Base-by-base conservation (phyloP, 2,888 invertebrate genomes). In the Embidobia sp. region DNA sequence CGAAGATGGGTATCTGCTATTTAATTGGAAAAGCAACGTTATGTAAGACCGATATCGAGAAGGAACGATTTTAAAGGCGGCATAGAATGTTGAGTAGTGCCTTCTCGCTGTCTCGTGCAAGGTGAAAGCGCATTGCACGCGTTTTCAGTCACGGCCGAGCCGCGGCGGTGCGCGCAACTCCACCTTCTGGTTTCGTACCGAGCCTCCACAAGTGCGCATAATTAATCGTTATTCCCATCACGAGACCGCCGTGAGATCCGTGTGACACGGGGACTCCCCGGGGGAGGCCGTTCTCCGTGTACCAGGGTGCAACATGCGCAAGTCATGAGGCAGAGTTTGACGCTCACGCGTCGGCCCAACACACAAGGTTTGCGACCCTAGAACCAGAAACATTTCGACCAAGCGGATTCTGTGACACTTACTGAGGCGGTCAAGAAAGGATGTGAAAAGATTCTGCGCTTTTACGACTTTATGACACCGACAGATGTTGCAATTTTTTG, bases 141-240 rank as follows among this genome's bases (percentile, higher is more conserved):
- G 84, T 84, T 82, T 81, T 81, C 82, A 89, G 89, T 89, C 88
- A 87, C 87, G 87, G 87, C 86, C 86, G 89, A 86, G 83, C 85
- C 88, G 84, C 83, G 80, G 83, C 81, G 80, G 83, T 81, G 83
- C 75, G 82, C 82, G 81, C 82, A 78, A 61, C 76, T 77, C 75
- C 33, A 59, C 66, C 33, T 15, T 27, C 19, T 51, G 49, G 59
- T 46, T 70, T 55, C 11, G 37, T 15, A 22, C 35, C 13, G 26
- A 33, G 22, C 15, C 18, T 8, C 10, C 11, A 22, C 15, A 15
- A 42, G 51, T 42, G 66, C 29, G 19, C 29, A 6, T 8, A 37
- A 19, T 51, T 44, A 31, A 37, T 69, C 44, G 48, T 59, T 48
- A 66, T 63, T 59, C 44, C 5, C 35, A n/a, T 49, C 35, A 18